Conservation (phyloP, 2,888 invertebrate genomes). For the Beris chalybata region DNA sequence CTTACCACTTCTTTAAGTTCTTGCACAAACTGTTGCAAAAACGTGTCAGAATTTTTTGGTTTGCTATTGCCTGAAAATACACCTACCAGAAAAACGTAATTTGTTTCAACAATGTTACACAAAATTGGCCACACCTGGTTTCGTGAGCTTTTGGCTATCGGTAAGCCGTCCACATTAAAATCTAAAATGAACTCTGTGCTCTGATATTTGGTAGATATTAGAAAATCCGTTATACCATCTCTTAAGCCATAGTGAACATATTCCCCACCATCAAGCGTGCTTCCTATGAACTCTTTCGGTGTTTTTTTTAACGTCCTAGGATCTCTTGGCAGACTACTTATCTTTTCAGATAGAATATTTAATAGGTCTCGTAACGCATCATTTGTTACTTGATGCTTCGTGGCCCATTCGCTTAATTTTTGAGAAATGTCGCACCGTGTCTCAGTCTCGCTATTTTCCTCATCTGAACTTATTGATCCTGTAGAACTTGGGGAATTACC, state of each 20-base stretch:
- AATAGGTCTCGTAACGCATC: too few relatives aligned
- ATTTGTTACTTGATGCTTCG: too few relatives aligned
- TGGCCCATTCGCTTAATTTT: too few relatives aligned
- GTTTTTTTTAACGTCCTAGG: too few relatives aligned
- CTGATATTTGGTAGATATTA: background rate
- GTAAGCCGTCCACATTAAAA: background rate
- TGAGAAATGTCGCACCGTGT: too few relatives aligned
- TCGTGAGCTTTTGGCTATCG: background rate
- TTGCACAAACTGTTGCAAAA: background rate
- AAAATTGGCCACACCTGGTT: slow-evolving; percentile 1
- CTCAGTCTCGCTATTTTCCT: too few relatives aligned
- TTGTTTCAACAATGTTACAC: background rate
- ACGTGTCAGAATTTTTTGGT: background rate
- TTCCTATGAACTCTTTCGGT: too few relatives aligned
- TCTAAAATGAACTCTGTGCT: background rate
- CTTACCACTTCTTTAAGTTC: background rate
- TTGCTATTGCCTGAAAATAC: background rate
- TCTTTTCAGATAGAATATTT: too few relatives aligned
- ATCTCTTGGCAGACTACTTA: too few relatives aligned
- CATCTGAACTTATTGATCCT: background rate
- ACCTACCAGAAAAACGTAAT: background rate
- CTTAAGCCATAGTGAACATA: background rate
- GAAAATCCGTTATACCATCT: background rate
- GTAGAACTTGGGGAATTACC: background rate
- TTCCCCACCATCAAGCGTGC: too few relatives aligned